Evolutionary conservation across 2,797 vertebrate species (phyloP), one percentile per base, ranked within the genome.

Genomic region (Vireo griseus): DNA sequence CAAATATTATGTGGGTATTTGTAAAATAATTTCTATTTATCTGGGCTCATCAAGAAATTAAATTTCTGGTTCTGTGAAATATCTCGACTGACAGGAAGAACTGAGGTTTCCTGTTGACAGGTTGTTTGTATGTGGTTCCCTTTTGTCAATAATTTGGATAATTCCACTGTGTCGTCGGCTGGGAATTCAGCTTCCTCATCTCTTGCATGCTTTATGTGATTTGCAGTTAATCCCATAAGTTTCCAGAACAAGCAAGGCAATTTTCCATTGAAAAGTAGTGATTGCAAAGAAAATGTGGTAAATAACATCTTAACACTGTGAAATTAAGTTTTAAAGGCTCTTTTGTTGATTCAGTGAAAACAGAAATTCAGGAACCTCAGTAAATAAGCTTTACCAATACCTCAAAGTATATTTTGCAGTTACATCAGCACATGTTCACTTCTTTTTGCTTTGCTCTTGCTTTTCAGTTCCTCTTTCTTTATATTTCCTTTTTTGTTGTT

Each of bases 401-500:
- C 74, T 91, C 45, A 78, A 61, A 54, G 13, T 66, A 28, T 33
- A 58, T 92, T 96, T 94, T 73, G n/a, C 26, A 22, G n/a, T 68
- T 44, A 50, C 28, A 50, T 86, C 71, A 86, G 40, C n/a, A 82
- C 66, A 25, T 44, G 33, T 91, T 90, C 1, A 1, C 78, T 92
- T 55, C 31, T 86, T 81, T 85, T 85, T 62, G 11, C 67, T 66
- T 88, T 71, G 48, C 57, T 93, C 62, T 90, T 4, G 1, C 63
- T 40, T 69, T 63, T 94, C 76, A 12, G 40, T 92, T 92, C 78
- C 72, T 73, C 31, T 74, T 57, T 95, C n/a, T 79, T 96, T 94
- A 82, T 35, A 33, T 91, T 78, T 94, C 65, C 13, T 61, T 92
- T 86, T 74, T 92, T 91, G 35, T 79, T 92, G 28, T 96, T 97